Base-by-base conservation (phyloP, 1,140 invertebrate genomes). In the Camponotus pennsylvanicus region DNA sequence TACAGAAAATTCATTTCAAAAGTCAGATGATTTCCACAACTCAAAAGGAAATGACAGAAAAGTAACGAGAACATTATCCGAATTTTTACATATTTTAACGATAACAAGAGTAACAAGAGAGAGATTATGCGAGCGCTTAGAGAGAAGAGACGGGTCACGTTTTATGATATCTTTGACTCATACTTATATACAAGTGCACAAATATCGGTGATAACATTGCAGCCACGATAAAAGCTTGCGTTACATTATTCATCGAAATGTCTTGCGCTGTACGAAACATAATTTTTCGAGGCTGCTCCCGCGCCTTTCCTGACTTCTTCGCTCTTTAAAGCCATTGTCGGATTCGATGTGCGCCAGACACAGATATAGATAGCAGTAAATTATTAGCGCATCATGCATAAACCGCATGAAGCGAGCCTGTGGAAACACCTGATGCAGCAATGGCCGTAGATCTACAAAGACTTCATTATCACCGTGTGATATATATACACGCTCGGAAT, bases 381-480 rank as follows among this genome's bases (percentile, higher is more conserved):
- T 73, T 73, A 73, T 73, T 82, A 45, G 37, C 77, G 45, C 61
- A 55, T 79, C n/a, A 18, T 59, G 61, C 66, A 49, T 59, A 59
- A 82, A 82, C 52, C 13, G 40, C 18, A 21, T 15, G 78, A 80
- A 71, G 78, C 21, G 8, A 45, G 40, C 8, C 13, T 27, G 42
- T 75, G 18, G 55, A 83, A 83, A 83, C 55, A 75, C 69, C 79
- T 75, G 32, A 75, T 61, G 67, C 69, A 61, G 55, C 69, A 73
- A 45, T 52, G 37, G 55, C 11, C 55, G 55, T 61, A 73, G 55
- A 83, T 83, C 69, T 83, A 61, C n/a, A 73, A 83, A 75, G 55
- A 75, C 70, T 76, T 87, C 86, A 87, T 87, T 88, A 85, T 85
- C 86, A 64, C 63, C 63, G 67, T 45, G 45, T 79, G 73, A 78